Evolutionary conservation across 2,888 invertebrate genomes (phyloP).

Genomic region (Caenorhabditis auriculariae): DNA sequence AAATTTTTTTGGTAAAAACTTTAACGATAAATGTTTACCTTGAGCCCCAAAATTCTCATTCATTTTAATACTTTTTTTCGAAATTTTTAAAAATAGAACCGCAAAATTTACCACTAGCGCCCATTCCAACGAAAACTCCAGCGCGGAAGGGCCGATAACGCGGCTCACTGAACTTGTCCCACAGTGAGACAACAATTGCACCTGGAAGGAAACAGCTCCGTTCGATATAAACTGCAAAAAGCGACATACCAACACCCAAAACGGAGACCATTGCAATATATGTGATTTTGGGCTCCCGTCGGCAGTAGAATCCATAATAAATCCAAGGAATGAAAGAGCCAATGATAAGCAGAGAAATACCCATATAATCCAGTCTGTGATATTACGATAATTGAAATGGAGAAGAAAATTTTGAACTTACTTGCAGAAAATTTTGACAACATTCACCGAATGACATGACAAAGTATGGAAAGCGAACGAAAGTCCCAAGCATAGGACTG

Average conservation of each 20-base stretch:
- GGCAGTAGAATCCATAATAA: constrained; percentile 97
- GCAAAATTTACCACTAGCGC: constrained; percentile 43
- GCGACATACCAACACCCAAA: constrained; percentile 25
- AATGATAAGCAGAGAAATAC: constrained; percentile 95
- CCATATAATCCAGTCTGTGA: constrained; percentile 88
- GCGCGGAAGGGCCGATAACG: constrained; percentile 86
- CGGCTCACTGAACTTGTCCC: constrained; percentile 95
- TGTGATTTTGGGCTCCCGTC: constrained; percentile 66
- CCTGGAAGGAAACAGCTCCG: not conserved
- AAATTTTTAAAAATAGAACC: too few species aligned
- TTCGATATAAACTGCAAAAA: not conserved
- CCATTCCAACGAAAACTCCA: constrained; percentile 81
- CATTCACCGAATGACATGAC: constrained; percentile 94
- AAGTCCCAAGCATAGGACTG: constrained; percentile 91
- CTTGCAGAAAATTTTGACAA: constrained; percentile 95
- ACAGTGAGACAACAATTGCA: constrained; percentile 85
- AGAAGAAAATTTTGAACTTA: constrained; percentile 21
- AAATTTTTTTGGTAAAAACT: too few species aligned
- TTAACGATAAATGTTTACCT: too few species aligned
- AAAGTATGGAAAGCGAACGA: constrained; percentile 97
- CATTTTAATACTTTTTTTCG: too few species aligned
- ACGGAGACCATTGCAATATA: constrained; percentile 70
- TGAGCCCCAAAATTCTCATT: too few species aligned
- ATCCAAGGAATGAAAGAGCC: constrained; percentile 99
- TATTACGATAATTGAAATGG: not conserved